Evolutionary conservation across 2,888 invertebrate genomes (phyloP), one percentile per base, ranked within the genome.

Genomic region (Microctonus aethiopoides): DNA sequence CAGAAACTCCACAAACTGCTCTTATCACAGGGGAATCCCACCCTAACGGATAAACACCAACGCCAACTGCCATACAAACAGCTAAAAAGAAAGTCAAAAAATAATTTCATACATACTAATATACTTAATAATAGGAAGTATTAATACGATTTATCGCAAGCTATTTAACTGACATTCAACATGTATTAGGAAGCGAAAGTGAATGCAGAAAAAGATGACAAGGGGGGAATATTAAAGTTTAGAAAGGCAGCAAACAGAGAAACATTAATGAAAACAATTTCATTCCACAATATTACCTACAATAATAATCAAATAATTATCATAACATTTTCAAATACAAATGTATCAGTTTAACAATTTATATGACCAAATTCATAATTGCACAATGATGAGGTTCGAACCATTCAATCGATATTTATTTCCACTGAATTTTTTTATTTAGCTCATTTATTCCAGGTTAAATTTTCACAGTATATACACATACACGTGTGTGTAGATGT

Each of bases 31-130:
- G 90, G 64, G 95, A 93, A 81, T 94, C 93, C 96, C 97, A 98
- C 0, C 95, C 97, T 7, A 94, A 93, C 0, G 98, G 98, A 88
- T 94, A 98, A 56, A 94, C 91, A 7, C 94, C 91, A 75, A 97
- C 96, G 1, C 95, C 96, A 0, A 93, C 92, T 67, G 95, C 92
- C 93, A 98, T 92, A 80, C 93, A 94, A 29, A 94, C 87, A 2
- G 95, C 97, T 97, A 89, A 16, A 90, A 90, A 34, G 20, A 73
- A 73, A 56, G 36, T 62, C 29, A 62, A 51, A 20, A 54, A 36
- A 22, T 61, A 24, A 26, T 20, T n/a, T 34, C 16, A 26, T 22
- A 4, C 9, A 22, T 22, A 2, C 7, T 46, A 20, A 16, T 46
- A 2, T 20, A 5, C 6, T 1, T 20, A 41, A 29, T n/a, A 57